Conservation (phyloP, 2,888 invertebrate species). For the Geophilus truncorum region DNA sequence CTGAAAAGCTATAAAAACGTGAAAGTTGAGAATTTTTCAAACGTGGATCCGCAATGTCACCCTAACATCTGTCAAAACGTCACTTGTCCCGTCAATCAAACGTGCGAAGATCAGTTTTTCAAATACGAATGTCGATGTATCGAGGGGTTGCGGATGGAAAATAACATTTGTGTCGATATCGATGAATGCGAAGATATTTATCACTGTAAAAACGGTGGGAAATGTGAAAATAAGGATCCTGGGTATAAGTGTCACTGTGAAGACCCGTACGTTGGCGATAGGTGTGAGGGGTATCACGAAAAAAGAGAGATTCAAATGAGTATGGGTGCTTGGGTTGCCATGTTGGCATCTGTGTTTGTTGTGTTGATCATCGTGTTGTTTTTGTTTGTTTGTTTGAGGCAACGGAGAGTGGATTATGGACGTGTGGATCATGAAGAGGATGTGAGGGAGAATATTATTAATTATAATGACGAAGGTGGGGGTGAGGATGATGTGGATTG, state of each 20-base stretch:
- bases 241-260: constrained; percentile 40
- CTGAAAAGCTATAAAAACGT: too few species aligned
- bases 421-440: constrained; percentile 87
- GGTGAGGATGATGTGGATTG: constrained; percentile 92
- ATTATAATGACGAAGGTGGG: constrained; percentile 97
- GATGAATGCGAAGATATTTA: constrained; percentile 40
- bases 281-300: constrained; percentile 42
- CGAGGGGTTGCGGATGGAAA: constrained; percentile 32
- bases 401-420: constrained; percentile 72
- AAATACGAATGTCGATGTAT: constrained; percentile 41
- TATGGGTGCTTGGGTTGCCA: constrained; percentile 65
- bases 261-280: constrained; percentile 38
- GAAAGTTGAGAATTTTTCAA: too few species aligned
- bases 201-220: constrained; percentile 38
- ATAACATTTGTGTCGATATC: constrained; percentile 39
- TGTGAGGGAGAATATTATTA: constrained; percentile 93
- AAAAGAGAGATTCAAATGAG: constrained; percentile 45
- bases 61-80: too few species aligned
- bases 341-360: constrained; percentile 77
- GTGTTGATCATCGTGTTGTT: constrained; percentile 60
- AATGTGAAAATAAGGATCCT: constrained; percentile 36
- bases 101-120: constrained; percentile 52
- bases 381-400: constrained; percentile 74
- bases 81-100: too few species aligned
- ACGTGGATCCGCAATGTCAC: too few species aligned